Evolutionary conservation across 2,797 vertebrate species (phyloP).

Genomic region (Pseudochirops corinnae): DNA sequence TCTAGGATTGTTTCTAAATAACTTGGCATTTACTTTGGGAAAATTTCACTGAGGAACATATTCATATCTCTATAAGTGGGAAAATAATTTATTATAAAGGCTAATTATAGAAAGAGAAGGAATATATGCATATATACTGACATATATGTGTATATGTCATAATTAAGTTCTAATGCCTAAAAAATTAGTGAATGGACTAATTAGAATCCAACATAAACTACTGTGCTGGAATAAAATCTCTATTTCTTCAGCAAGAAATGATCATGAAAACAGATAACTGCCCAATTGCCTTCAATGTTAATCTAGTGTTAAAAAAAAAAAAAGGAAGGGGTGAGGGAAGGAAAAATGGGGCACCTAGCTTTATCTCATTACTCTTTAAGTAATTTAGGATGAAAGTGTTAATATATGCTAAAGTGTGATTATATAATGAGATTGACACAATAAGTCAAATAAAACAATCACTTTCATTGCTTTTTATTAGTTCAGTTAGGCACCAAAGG

Average conservation of each 20-base stretch:
- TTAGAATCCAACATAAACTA: neutral
- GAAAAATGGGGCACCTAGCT: neutral
- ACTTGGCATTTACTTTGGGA: neutral
- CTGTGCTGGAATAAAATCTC: neutral
- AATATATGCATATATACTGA: too few relatives aligned
- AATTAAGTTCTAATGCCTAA: neutral
- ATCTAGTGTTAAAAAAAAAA: neutral
- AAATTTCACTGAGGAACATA: neutral
- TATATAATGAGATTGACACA: neutral
- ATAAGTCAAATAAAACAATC: neutral
- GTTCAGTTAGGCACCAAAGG: neutral
- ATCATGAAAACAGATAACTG: neutral
- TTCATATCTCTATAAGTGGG: too few relatives aligned
- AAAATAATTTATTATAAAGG: neutral
- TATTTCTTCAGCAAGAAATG: neutral
- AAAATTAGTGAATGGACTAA: neutral
- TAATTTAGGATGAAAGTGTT: neutral
- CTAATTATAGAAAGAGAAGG: too few relatives aligned
- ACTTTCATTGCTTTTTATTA: neutral
- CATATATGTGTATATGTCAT: neutral
- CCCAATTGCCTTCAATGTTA: neutral
- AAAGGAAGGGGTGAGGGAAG: neutral
- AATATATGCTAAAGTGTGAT: neutral
- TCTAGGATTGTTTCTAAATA: neutral
- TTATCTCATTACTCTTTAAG: neutral